A percentile compares a stretch with the other conserved stretches of the same genome.
phyloP scores from a whole-genome alignment of 1,140 invertebrate genomes.

The Drosophila triauraria region DNA sequence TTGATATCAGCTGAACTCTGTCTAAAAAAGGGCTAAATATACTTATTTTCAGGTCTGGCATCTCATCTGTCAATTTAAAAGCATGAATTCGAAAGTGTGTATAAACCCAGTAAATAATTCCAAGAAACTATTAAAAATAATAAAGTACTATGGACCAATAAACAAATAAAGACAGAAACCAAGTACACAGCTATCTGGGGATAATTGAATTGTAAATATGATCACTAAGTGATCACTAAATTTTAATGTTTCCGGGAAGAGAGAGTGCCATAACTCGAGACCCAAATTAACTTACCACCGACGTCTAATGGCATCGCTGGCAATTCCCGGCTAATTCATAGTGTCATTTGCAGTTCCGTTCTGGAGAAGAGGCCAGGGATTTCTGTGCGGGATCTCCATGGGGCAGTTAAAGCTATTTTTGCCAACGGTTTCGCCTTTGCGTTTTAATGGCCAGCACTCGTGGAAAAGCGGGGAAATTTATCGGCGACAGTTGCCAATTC shows the following conservation, averaged over 20 bases:
- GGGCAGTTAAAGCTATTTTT: slow-evolving; percentile 65
- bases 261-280: slow-evolving; percentile 1
- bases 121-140: no score
- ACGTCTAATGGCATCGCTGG: slow-evolving; percentile 11
- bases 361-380: slow-evolving; percentile 31
- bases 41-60: no score
- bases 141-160: background rate
- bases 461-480: slow-evolving; percentile 58
- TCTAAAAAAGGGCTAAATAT: no score
- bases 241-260: slow-evolving; percentile 19
- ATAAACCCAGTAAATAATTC: no score
- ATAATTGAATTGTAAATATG: slow-evolving; percentile 23
- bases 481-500: slow-evolving; percentile 74
- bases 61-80: no score
- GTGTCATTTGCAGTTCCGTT: slow-evolving; percentile 68
- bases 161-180: background rate
- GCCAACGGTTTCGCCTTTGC: slow-evolving; percentile 13
- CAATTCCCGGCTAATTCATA: slow-evolving; percentile 51
- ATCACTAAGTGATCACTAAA: slow-evolving; percentile 3
- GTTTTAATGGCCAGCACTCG: slow-evolving; percentile 53
- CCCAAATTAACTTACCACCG: slow-evolving; percentile 19
- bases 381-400: slow-evolving; percentile 5
- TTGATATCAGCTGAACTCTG: no score
- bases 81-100: no score
- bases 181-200: no score